phyloP scores from a whole-genome alignment of 2,113 vertebrate species.

The Neolamprologus kungweensis region DNA sequence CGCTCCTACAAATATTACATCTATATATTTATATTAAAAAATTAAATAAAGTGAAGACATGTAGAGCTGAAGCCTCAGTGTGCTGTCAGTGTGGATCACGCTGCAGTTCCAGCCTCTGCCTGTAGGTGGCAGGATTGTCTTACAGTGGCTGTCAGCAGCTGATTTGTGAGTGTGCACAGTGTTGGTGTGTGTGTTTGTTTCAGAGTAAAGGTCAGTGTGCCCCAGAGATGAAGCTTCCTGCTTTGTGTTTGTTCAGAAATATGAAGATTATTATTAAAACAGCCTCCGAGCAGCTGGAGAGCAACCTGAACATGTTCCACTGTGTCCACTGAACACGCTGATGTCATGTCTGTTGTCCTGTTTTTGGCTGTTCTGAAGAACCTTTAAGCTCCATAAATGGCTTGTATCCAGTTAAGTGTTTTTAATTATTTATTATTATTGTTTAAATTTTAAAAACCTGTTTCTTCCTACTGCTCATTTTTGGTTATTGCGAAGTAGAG shows the following conservation, averaged over 20 bases:
- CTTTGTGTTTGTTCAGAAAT: neutral
- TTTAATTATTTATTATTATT: no score
- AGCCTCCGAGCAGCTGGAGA: neutral
- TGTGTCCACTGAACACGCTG: neutral
- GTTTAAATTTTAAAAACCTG: no score
- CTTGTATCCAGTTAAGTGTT: no score
- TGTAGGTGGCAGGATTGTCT: constrained; percentile 64
- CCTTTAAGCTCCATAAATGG: neutral
- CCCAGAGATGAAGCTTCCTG: neutral
- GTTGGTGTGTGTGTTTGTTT: neutral
- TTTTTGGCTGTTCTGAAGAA: neutral
- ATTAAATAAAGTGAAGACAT: neutral
- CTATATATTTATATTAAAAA: neutral
- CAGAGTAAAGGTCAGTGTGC: constrained; percentile 5
- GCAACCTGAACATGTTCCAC: neutral
- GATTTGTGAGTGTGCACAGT: neutral
- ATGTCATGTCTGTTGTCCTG: neutral
- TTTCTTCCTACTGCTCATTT: no score
- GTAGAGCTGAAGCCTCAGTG: neutral
- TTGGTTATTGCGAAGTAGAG: no score
- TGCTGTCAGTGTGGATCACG: neutral
- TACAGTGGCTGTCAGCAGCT: neutral
- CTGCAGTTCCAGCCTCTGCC: constrained; percentile 21
- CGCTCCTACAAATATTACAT: neutral
- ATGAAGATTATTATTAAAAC: neutral